phyloP scores from a whole-genome alignment of 2,797 vertebrate species.

The Melanotaenia pygmaea region DNA sequence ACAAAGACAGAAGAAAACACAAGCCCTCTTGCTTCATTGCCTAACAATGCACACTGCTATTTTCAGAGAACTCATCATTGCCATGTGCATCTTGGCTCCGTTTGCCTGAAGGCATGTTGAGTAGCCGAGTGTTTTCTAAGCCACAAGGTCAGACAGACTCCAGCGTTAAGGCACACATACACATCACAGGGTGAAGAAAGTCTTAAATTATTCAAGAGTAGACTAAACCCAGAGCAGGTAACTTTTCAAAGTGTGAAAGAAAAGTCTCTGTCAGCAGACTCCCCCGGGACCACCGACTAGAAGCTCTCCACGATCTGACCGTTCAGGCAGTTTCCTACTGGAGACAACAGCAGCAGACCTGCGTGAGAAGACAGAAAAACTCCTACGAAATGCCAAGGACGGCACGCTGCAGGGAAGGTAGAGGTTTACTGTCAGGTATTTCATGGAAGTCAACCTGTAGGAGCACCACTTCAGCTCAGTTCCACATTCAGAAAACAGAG shows the following conservation, averaged over 20 bases:
- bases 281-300: conserved; percentile 31
- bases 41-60: conserved; percentile 13
- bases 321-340: conserved; percentile 36
- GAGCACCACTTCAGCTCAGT: background rate
- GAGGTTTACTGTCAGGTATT: background rate
- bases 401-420: too few species aligned
- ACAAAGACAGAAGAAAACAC: background rate
- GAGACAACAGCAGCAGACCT: conserved; percentile 1
- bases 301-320: conserved; percentile 39
- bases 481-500: background rate
- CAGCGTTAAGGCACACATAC: conserved; percentile 14
- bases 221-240: conserved; percentile 52
- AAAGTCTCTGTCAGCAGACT: conserved; percentile 54
- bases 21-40: background rate
- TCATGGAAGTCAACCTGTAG: background rate
- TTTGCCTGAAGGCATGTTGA: conserved; percentile 52
- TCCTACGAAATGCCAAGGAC: background rate
- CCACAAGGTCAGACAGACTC: conserved; percentile 60
- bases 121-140: conserved; percentile 59
- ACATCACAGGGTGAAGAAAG: conserved; percentile 32
- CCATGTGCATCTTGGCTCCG: conserved; percentile 26
- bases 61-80: conserved; percentile 35
- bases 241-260: conserved; percentile 64
- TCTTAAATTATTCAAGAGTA: conserved; percentile 73
- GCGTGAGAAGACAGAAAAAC: conserved; percentile 8